Percentiles rank a stretch among this genome's conserved stretches.
Evolutionary conservation across 2,797 vertebrate genomes (phyloP).

Genomic region (Moxostoma hubbsi): DNA sequence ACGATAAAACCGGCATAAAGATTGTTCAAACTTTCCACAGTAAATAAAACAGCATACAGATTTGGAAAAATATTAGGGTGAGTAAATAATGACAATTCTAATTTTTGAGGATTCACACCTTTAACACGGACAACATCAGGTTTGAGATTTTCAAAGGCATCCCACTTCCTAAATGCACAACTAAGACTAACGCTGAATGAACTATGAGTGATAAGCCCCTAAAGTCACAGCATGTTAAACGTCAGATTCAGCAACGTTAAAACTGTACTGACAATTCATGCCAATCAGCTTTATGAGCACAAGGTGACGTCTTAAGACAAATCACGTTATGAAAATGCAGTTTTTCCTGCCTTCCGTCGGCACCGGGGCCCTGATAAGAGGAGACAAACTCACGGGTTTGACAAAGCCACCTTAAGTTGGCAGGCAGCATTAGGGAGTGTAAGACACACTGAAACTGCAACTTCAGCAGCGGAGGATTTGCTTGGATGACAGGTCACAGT

Average conservation of each 20-base stretch:
- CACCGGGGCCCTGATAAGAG: slow-evolving; percentile 28
- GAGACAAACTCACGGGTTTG: slow-evolving; percentile 26
- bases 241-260: slow-evolving; percentile 2
- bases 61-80: neutral
- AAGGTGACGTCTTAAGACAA: too few relatives aligned
- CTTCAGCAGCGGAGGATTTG: slow-evolving; percentile 74
- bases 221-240: neutral
- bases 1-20: neutral
- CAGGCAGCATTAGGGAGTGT: slow-evolving; percentile 64
- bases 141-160: neutral
- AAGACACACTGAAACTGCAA: slow-evolving; percentile 54
- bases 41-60: neutral
- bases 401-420: slow-evolving; percentile 58
- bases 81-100: too few relatives aligned
- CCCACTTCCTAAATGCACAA: too few relatives aligned
- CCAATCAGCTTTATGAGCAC: slow-evolving; percentile 32
- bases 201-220: slow-evolving; percentile 1
- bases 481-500: neutral
- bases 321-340: neutral
- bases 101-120: too few relatives aligned
- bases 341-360: neutral
- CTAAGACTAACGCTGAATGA: neutral
- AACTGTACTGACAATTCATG: neutral
- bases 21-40: neutral
- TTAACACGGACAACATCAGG: neutral